Evolutionary conservation across 2,888 invertebrate species (phyloP), one percentile per base, ranked within the genome.

Genomic region (Lasioglossum figueresi): DNA sequence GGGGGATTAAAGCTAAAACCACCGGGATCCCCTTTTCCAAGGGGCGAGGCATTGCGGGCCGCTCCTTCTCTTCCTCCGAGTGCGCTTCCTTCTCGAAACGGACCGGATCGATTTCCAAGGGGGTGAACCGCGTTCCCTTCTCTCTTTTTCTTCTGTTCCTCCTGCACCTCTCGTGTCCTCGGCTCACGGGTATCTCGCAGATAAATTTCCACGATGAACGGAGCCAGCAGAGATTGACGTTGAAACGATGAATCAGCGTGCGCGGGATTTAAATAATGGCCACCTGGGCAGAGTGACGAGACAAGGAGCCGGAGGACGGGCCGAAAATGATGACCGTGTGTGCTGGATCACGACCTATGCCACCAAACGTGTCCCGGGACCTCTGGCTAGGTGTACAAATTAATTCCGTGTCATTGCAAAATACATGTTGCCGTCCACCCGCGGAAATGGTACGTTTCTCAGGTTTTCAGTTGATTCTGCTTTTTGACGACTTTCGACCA

Each of bases 1-100:
- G 88, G 83, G 87, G 92, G 92, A 92, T 93, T 92, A 92, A 88
- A 91, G 88, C 76, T 92, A 89, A 93, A 93, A 92, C 93, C 93
- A 82, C 23, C 90, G 83, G 85, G 89, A 91, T 90, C 87, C 89
- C 87, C 82, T 87, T 90, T 89, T 89, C 87, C 75, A 84, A 79
- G 72, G 78, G 79, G 78, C 76, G 82, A 86, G 80, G 88, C 88
- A 83, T 66, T 71, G 86, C 37, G 63, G 63, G 79, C 79, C 63
- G 37, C 79, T 72, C 31, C 73, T 80, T 31, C 78, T 81, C 68
- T 52, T 77, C 80, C 74, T 66, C 40, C 76, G 27, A 70, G 31
- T n/a, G 66, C 56, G 56, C 70, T 82, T 78, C 79, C 76, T 76
- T 73, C 79, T 59, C 68, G 79, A 76, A 56, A 59, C 68, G 73